These are phyloP conservation scores for Oophaga sylvatica DNA, from an alignment of 2,797 vertebrate genomes.

Conservation along the genomic window DNA sequence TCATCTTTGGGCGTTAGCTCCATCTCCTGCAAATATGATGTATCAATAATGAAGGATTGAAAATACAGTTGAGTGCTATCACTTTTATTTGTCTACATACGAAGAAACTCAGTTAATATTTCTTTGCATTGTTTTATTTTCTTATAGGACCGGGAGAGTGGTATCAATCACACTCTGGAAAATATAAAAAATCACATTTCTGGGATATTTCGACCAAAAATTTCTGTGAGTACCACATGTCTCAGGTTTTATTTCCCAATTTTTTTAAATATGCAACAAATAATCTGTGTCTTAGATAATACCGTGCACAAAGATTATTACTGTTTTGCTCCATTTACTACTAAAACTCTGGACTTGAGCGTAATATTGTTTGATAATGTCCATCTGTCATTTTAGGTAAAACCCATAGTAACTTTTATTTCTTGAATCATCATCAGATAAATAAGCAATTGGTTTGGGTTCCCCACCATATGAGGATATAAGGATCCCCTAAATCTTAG, in stretches of 20 bases:
- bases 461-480: too few species aligned
- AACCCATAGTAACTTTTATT: not conserved
- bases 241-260: too few species aligned
- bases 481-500: too few species aligned
- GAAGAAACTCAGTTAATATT: too few species aligned
- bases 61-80: too few species aligned
- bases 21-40: too few species aligned
- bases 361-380: not conserved
- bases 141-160: constrained; percentile 76
- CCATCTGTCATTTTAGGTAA: not conserved
- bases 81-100: too few species aligned
- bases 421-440: too few species aligned
- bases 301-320: not conserved
- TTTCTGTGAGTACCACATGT: constrained; percentile 75
- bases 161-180: constrained; percentile 75
- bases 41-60: too few species aligned
- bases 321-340: not conserved
- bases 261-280: too few species aligned
- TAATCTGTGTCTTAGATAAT: not conserved
- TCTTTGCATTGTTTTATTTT: constrained; percentile 9
- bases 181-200: constrained; percentile 83
- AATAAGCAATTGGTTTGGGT: too few species aligned
- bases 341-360: not conserved
- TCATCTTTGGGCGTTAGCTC: too few species aligned
- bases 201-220: constrained; percentile 84